These are phyloP conservation scores for Drepana arcuata DNA, from an alignment of 1,140 invertebrate genomes.

Conservation along the genomic window DNA sequence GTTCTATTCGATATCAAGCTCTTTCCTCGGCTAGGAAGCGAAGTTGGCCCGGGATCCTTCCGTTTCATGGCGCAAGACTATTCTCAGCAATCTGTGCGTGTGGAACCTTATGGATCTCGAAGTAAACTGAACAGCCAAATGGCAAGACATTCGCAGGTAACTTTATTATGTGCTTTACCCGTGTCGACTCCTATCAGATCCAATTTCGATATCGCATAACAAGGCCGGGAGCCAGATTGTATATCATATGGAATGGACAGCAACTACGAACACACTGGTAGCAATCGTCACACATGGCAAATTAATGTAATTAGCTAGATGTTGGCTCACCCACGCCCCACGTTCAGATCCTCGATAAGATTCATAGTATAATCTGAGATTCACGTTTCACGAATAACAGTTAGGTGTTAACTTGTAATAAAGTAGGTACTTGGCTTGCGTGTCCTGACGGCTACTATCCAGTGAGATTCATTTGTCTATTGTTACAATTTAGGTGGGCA, in stretches of 20 bases:
- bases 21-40: constrained; percentile 31
- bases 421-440: no score
- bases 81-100: constrained; percentile 22
- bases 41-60: constrained; percentile 32
- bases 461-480: no score
- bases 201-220: constrained; percentile 53
- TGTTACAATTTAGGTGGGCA: no score
- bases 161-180: constrained; percentile 32
- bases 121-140: constrained; percentile 31
- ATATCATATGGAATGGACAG: constrained; percentile 59
- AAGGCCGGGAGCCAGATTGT: constrained; percentile 49
- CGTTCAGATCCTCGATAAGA: constrained; percentile 26
- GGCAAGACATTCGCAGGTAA: constrained; percentile 31
- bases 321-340: constrained; percentile 29
- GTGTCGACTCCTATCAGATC: constrained; percentile 42
- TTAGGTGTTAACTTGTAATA: no score
- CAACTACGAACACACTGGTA: constrained; percentile 48
- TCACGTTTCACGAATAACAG: constrained; percentile 18
- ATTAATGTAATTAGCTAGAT: constrained; percentile 21
- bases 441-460: no score
- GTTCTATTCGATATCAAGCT: constrained; percentile 56
- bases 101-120: constrained; percentile 21
- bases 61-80: constrained; percentile 33
- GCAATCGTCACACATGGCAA: constrained; percentile 24
- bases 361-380: constrained; percentile 23